These are phyloP conservation scores for Oscheius onirici DNA, from an alignment of 2,888 invertebrate species.

Conservation along the genomic window DNA sequence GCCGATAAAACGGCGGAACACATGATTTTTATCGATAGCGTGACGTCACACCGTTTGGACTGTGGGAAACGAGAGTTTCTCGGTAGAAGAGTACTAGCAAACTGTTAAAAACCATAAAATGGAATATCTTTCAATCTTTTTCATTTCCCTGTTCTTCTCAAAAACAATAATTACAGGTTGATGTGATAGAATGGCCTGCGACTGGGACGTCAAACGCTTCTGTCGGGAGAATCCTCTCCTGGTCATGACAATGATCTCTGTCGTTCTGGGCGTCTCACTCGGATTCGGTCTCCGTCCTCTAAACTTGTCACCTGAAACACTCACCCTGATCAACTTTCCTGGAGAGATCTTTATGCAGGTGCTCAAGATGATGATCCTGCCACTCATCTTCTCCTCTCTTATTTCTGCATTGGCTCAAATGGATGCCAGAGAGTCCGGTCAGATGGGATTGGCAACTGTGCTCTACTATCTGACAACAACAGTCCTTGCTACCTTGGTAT, in stretches of 20 bases:
- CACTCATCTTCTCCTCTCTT: constrained; percentile 86
- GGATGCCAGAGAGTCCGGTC: constrained; percentile 69
- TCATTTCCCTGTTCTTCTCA: background rate
- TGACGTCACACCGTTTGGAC: background rate
- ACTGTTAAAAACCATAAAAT: background rate
- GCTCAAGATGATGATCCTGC: constrained; percentile 87
- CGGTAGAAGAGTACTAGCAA: background rate
- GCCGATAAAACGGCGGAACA: background rate
- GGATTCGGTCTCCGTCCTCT: constrained; percentile 74
- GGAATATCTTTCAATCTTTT: background rate
- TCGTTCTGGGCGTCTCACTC: constrained; percentile 50
- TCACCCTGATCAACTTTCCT: constrained; percentile 83
- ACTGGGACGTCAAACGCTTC: constrained; percentile 40
- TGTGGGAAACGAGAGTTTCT: too few relatives aligned
- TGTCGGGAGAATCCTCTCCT: constrained; percentile 52
- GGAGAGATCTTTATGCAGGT: constrained; percentile 90
- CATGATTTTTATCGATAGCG: constrained; percentile 7
- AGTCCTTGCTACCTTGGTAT: constrained; percentile 77
- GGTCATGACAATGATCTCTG: constrained; percentile 54
- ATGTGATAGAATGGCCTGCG: constrained; percentile 22
- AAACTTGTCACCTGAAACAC: constrained; percentile 76
- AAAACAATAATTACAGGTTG: background rate
- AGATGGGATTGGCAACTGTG: constrained; percentile 78
- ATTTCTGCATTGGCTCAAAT: constrained; percentile 76
- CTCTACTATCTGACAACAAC: constrained; percentile 79